Conservation (phyloP, 1,140 invertebrate species). For the Calliopsis andreniformis region DNA sequence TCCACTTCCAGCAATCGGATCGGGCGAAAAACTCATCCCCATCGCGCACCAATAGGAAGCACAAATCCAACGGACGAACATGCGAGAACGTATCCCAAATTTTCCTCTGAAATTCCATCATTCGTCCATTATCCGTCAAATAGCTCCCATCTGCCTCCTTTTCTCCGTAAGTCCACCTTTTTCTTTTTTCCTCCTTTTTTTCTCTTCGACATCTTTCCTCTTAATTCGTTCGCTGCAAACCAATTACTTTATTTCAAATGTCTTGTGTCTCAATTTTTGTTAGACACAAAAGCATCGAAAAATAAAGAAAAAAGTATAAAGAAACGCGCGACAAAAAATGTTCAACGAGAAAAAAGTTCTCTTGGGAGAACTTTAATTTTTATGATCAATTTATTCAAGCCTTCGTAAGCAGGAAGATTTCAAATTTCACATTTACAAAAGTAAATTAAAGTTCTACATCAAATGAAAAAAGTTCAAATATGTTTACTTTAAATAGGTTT, state of each 20-base stretch:
- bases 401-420: too few relatives aligned
- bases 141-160: not conserved
- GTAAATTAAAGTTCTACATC: too few relatives aligned
- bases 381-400: too few relatives aligned
- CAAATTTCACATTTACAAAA: too few relatives aligned
- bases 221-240: not conserved
- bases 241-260: not conserved
- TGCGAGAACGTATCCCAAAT: constrained; percentile 4
- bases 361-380: too few relatives aligned
- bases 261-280: too few relatives aligned
- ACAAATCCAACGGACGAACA: constrained; percentile 4
- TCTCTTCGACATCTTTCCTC: not conserved
- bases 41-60: constrained; percentile 86
- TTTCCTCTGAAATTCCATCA: not conserved
- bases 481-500: too few relatives aligned
- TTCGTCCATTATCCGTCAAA: constrained; percentile 7
- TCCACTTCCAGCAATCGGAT: constrained; percentile 89
- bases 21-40: constrained; percentile 89
- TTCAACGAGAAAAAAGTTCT: too few relatives aligned
- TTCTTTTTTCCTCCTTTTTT: not conserved
- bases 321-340: not conserved
- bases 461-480: too few relatives aligned
- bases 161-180: not conserved
- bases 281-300: too few relatives aligned
- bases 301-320: not conserved